Evolutionary conservation across 2,888 invertebrate species (phyloP).

Genomic region (Ophion costatus): DNA sequence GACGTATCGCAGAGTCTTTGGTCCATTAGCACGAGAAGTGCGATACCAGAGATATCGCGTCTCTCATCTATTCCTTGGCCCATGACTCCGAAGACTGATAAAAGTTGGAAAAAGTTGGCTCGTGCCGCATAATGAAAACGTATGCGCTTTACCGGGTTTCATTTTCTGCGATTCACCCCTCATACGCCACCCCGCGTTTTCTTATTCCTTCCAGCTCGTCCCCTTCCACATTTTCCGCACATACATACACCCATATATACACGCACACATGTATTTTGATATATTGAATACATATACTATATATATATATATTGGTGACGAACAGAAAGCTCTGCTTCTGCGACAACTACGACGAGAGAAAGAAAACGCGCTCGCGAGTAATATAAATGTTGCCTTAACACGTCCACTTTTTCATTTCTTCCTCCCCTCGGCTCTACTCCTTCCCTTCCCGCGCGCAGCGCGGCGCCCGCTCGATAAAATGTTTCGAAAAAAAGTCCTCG

Average conservation of each 20-base stretch:
- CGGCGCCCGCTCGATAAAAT: constrained; percentile 64
- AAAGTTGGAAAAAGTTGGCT: constrained; percentile 70
- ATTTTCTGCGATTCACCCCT: constrained; percentile 61
- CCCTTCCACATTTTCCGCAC: constrained; percentile 17
- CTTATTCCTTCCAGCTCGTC: constrained; percentile 41
- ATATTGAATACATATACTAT: constrained; percentile 31
- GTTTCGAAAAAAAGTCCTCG: constrained; percentile 52
- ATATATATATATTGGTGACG: constrained; percentile 32
- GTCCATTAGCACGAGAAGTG: constrained; percentile 21
- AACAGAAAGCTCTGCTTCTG: constrained; percentile 5
- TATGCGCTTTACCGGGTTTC: constrained; percentile 70
- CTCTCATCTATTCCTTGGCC: constrained; percentile 5
- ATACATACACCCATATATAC: constrained; percentile 5
- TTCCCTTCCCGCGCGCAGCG: constrained; percentile 6
- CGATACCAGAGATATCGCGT: constrained; percentile 2
- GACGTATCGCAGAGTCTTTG: constrained; percentile 6
- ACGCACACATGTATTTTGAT: not conserved
- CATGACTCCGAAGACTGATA: constrained; percentile 44
- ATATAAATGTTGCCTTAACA: constrained; percentile 70
- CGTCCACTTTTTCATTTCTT: constrained; percentile 68
- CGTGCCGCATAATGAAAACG: constrained; percentile 71
- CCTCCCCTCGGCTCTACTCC: not conserved
- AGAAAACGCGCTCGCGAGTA: constrained; percentile 58
- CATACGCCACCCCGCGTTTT: constrained; percentile 16
- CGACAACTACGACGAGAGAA: constrained; percentile 23